Conservation (phyloP, 2,888 invertebrate species). For the Yponomeuta plumbellus region DNA sequence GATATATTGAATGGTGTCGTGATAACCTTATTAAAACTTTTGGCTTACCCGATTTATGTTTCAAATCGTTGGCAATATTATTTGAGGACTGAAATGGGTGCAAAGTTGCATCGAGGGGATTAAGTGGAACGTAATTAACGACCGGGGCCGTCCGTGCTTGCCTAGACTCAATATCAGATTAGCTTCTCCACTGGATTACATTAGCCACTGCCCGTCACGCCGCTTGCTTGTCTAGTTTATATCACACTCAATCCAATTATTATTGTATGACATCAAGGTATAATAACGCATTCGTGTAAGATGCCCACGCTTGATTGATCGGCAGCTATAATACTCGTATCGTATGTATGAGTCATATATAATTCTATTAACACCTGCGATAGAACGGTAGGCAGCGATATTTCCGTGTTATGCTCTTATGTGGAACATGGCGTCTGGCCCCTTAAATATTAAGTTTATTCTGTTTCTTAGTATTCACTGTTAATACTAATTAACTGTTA, state of each 20-base stretch:
- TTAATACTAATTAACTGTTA: no score
- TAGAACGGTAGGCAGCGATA: neutral
- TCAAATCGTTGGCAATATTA: slow-evolving; percentile 35
- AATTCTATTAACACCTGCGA: neutral
- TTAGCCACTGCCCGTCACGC: slow-evolving; percentile 48
- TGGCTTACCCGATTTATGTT: slow-evolving; percentile 21
- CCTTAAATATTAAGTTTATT: no score
- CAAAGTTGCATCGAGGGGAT: slow-evolving; percentile 66
- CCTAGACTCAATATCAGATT: slow-evolving; percentile 66
- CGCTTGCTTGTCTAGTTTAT: slow-evolving; percentile 33
- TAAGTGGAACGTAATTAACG: slow-evolving; percentile 70
- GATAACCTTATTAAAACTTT: neutral
- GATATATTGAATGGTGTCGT: neutral
- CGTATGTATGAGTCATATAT: slow-evolving; percentile 29
- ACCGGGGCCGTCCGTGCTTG: slow-evolving; percentile 54
- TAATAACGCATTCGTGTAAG: slow-evolving; percentile 41
- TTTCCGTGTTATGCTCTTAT: no score
- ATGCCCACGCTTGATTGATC: neutral
- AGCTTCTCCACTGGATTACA: slow-evolving; percentile 59
- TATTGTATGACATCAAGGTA: slow-evolving; percentile 43
- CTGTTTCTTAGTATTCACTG: no score
- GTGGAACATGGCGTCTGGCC: no score
- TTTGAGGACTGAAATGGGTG: slow-evolving; percentile 56
- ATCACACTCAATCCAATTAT: slow-evolving; percentile 48
- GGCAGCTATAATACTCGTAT: neutral